phyloP scores from a whole-genome alignment of 2,888 invertebrate species.

The Danaus chrysippus region DNA sequence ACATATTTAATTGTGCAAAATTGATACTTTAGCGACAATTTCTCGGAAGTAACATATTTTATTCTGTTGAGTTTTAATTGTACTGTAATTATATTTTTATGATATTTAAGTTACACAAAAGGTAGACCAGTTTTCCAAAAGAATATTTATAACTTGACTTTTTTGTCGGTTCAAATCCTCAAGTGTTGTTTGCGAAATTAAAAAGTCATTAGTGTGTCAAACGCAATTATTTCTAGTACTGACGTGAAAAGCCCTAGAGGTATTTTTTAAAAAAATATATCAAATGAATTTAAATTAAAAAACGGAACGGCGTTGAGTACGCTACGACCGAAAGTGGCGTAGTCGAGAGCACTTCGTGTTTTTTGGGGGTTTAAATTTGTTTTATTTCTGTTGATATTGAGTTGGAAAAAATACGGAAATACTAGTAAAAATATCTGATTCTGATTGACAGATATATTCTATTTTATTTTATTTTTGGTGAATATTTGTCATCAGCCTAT shows the following conservation, averaged over 20 bases:
- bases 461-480: too few species aligned
- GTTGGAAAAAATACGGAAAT: neutral
- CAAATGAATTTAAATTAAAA: slow-evolving; percentile 22
- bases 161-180: too few species aligned
- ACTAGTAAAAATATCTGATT: neutral
- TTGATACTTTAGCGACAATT: too few species aligned
- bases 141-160: too few species aligned
- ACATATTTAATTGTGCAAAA: too few species aligned
- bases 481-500: too few species aligned
- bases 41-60: too few species aligned
- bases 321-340: slow-evolving; percentile 38
- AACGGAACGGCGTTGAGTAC: slow-evolving; percentile 25
- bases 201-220: neutral
- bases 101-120: too few species aligned
- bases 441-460: too few species aligned
- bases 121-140: too few species aligned
- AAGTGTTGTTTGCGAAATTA: neutral
- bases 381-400: slow-evolving; percentile 2
- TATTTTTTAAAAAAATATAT: slow-evolving; percentile 8
- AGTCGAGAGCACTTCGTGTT: slow-evolving; percentile 28
- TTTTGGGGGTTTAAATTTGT: slow-evolving; percentile 21
- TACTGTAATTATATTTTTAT: too few species aligned
- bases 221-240: neutral
- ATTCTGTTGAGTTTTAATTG: too few species aligned
- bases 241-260: neutral